A percentile compares a stretch with the other conserved stretches of the same genome.
Evolutionary conservation across 1,140 invertebrate species (phyloP).

Genomic region (Bicyclus anynana): DNA sequence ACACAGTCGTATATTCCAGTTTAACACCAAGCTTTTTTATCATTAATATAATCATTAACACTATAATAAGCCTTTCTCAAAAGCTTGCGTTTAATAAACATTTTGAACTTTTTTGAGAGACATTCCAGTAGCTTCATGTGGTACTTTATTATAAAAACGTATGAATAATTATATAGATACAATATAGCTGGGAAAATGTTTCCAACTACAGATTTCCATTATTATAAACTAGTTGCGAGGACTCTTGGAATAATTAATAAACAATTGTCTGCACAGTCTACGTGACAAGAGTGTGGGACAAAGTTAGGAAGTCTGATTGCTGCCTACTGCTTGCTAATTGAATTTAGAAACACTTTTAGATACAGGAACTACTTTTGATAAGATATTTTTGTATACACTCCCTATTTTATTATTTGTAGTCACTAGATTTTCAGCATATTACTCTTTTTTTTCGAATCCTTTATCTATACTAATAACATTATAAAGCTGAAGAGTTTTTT

Average conservation of each 20-base stretch:
- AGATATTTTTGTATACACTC: background rate
- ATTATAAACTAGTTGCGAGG: constrained; percentile 25
- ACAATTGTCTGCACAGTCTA: constrained; percentile 33
- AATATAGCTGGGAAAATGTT: constrained; percentile 24
- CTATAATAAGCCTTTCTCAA: too few relatives aligned
- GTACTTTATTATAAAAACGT: too few relatives aligned
- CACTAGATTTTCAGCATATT: background rate
- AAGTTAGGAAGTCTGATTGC: constrained; percentile 22
- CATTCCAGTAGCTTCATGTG: too few relatives aligned
- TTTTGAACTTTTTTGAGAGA: too few relatives aligned
- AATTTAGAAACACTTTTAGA: constrained; percentile 8
- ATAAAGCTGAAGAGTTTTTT: too few relatives aligned
- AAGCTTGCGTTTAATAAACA: too few relatives aligned
- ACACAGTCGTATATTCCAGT: too few relatives aligned
- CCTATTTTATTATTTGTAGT: background rate
- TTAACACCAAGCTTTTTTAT: too few relatives aligned
- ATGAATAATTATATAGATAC: constrained; percentile 5
- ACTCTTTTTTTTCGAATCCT: background rate
- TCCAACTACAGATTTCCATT: constrained; percentile 27
- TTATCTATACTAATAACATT: too few relatives aligned
- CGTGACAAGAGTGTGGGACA: constrained; percentile 26
- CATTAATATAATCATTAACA: too few relatives aligned
- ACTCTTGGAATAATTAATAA: constrained; percentile 38
- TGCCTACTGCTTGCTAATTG: constrained; percentile 15
- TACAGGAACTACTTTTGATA: background rate